Conservation (phyloP, 2,113 vertebrate genomes). For the Syrmaticus mikado region DNA sequence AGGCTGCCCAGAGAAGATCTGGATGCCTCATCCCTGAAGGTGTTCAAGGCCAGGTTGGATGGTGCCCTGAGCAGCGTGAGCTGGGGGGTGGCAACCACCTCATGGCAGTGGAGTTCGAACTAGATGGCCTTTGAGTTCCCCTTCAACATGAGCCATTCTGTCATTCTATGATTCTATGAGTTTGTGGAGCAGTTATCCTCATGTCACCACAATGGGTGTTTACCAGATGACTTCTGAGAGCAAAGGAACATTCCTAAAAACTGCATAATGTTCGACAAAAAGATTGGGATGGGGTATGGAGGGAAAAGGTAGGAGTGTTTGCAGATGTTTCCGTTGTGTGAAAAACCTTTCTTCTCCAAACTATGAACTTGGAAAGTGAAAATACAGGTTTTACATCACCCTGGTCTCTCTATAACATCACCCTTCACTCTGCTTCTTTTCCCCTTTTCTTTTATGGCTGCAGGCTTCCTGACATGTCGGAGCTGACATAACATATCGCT, state of each 20-base stretch:
- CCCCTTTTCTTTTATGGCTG: background rate
- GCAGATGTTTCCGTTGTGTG: background rate
- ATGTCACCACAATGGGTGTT: accelerated
- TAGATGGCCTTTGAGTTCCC: too few species aligned
- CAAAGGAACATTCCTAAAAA: background rate
- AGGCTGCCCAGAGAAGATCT: too few species aligned
- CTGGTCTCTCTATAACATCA: accelerated
- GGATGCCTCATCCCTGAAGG: too few species aligned
- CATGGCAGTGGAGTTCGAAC: too few species aligned
- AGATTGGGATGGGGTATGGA: background rate
- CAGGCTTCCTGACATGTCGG: background rate
- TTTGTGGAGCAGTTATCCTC: background rate
- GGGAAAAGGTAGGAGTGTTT: background rate
- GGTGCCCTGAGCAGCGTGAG: too few species aligned
- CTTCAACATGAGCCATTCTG: too few species aligned
- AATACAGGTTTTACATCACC: background rate
- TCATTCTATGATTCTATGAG: background rate
- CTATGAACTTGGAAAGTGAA: background rate
- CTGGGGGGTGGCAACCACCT: too few species aligned
- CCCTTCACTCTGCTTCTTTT: background rate
- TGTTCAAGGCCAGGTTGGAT: too few species aligned
- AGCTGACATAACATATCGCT: background rate
- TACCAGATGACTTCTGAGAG: background rate
- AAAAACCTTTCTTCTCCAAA: background rate
- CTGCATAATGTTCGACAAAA: background rate